These are phyloP conservation scores for Drosophila birchii DNA, from an alignment of 2,888 invertebrate species.

Conservation along the genomic window DNA sequence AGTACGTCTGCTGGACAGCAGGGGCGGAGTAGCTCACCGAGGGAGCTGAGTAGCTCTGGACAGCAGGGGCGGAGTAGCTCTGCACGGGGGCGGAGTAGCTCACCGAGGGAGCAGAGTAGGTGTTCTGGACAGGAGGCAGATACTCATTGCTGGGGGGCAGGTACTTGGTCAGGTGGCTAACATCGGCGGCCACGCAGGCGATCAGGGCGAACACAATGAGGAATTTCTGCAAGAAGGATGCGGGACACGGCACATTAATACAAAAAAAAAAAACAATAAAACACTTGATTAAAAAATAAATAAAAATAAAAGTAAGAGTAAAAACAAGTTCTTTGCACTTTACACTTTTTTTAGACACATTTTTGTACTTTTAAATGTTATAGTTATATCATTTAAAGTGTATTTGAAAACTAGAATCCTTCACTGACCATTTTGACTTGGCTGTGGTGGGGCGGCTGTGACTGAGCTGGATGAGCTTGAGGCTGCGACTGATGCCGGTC, in stretches of 20 bases:
- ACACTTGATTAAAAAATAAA: conserved; percentile 25
- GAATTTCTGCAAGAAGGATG: conserved; percentile 79
- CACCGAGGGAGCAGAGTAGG: conserved; percentile 43
- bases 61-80: conserved; percentile 50
- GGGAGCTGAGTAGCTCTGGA: conserved; percentile 22
- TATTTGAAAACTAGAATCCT: conserved; percentile 1
- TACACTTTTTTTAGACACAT: not conserved
- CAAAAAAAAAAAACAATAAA: not conserved
- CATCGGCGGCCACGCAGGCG: conserved; percentile 82
- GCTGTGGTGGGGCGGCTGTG: conserved; percentile 43
- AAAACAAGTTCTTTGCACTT: not conserved
- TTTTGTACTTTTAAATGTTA: not conserved
- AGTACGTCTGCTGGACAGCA: conserved; percentile 54
- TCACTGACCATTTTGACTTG: conserved; percentile 78
- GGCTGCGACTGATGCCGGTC: conserved; percentile 83
- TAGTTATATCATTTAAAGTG: not conserved
- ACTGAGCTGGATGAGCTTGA: conserved; percentile 80
- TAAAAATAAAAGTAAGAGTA: not conserved
- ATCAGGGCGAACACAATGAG: conserved; percentile 78
- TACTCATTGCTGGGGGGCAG: conserved; percentile 77
- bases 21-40: conserved; percentile 33
- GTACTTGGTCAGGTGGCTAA: conserved; percentile 81
- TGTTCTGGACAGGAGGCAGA: conserved; percentile 72
- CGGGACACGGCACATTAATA: conserved; percentile 22
- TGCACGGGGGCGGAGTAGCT: conserved; percentile 52